Percentiles rank a stretch among this genome's conserved stretches.
phyloP scores from a whole-genome alignment of 2,113 vertebrate species.

The Tinamus guttatus region DNA sequence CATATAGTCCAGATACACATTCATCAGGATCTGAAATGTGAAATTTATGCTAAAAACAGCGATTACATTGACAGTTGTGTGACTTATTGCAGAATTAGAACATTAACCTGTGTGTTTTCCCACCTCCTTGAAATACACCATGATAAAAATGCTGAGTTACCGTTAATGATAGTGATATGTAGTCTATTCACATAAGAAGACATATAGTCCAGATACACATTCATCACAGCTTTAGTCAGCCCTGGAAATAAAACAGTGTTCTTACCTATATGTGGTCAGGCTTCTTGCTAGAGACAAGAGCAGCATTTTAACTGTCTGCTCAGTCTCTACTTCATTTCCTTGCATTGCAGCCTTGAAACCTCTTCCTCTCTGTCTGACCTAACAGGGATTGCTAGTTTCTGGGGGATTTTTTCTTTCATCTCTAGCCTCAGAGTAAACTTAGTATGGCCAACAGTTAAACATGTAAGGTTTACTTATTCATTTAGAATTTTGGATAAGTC shows the following conservation, averaged over 20 bases:
- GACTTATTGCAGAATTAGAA: constrained; percentile 29
- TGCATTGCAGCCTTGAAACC: neutral
- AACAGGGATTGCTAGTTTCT: neutral
- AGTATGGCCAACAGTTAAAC: neutral
- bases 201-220: constrained; percentile 42
- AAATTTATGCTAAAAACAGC: constrained; percentile 41
- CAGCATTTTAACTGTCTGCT: constrained; percentile 56
- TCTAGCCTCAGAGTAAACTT: neutral
- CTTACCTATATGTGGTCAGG: neutral
- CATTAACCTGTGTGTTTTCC: neutral
- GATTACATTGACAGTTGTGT: neutral
- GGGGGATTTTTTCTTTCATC: neutral
- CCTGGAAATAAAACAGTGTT: constrained; percentile 36
- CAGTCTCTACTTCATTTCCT: constrained; percentile 18
- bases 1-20: constrained; percentile 42
- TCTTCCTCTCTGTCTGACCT: neutral
- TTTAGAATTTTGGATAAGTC: neutral
- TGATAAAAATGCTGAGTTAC: constrained; percentile 30
- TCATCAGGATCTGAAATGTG: constrained; percentile 19
- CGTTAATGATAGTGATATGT: constrained; percentile 46
- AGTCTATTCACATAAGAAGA: constrained; percentile 4
- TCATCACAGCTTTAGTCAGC: constrained; percentile 38
- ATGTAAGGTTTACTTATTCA: neutral
- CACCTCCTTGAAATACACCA: constrained; percentile 12
- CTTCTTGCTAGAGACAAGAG: constrained; percentile 36